Evolutionary conservation across 2,797 vertebrate genomes (phyloP).

Genomic region (Sebastes steindachneri): DNA sequence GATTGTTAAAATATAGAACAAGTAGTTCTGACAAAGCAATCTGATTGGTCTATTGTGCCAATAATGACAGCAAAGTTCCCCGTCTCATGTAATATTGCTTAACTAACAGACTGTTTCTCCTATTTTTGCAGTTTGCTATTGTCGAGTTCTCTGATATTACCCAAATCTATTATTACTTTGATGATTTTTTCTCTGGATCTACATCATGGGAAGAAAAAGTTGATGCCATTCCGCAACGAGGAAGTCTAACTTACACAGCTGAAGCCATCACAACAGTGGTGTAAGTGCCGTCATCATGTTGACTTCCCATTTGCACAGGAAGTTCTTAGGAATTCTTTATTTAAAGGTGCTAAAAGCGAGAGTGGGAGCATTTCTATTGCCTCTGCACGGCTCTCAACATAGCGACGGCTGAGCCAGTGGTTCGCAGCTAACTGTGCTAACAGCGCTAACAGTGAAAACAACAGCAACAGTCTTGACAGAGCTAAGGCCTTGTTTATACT

Average conservation of each 20-base stretch:
- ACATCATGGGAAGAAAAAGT: neutral
- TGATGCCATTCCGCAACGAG: rapidly evolving
- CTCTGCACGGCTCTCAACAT: no score
- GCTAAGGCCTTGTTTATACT: no score
- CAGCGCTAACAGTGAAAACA: rapidly evolving
- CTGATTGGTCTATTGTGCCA: no score
- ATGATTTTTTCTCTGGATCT: neutral
- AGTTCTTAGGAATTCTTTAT: neutral
- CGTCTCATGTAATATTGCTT: rapidly evolving
- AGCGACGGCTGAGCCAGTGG: no score
- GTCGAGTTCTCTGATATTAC: constrained; percentile 3
- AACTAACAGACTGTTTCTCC: neutral
- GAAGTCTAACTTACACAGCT: constrained; percentile 66
- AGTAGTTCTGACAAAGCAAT: no score
- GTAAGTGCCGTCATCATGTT: constrained; percentile 57
- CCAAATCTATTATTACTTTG: constrained; percentile 35
- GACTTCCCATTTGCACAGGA: neutral
- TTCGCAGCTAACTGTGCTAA: no score
- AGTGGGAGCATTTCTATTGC: no score
- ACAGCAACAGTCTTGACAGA: rapidly evolving
- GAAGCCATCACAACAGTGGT: constrained; percentile 50
- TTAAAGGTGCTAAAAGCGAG: neutral
- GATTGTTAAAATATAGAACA: neutral
- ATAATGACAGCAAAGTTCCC: rapidly evolving
- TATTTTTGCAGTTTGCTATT: constrained; percentile 76